Base-by-base conservation (phyloP, 2,888 invertebrate species). In the Brenthis ino region DNA sequence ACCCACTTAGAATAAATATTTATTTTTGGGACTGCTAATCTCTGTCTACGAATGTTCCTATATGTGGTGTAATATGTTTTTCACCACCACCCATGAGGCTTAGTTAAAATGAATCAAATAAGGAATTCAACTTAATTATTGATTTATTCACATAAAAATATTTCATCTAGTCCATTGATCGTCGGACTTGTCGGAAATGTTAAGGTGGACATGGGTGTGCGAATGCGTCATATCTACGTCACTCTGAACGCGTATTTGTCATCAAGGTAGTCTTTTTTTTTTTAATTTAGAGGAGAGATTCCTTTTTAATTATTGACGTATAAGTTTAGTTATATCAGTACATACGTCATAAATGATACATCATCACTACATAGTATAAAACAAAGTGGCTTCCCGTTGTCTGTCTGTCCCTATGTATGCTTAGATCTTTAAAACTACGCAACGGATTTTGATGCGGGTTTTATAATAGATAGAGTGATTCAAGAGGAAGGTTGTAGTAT, bases 151-250 rank as follows among this genome's bases (percentile, higher is more conserved):
- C 37, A 37, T 24, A 54, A 53, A 63, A 37, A 63, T 63, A 57
- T 71, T 68, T 63, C 65, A 61, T 65, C 53, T 28, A 37, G 16
- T 48, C 28, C 14, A 50, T 28, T 55, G 11, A 54, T 43, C n/a
- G 37, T 43, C 37, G 11, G 37, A 43, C 2, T 43, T 51, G 37
- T 47, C 47, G 24, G 24, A 58, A 24, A 3, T 14, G 43, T 53
- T 33, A 53, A 53, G 53, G 33, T 63, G 63, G 51, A 53, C 51
- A 53, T 63, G 63, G 53, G 60, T 50, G 60, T 63, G 53, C 16
- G 63, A 37, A 54, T 63, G 51, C 51, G 63, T 63, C 63, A 63
- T 63, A 63, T 53, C 63, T 53, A 63, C 63, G 63, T 63, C 63
- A 53, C 28, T 53, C 1, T 11, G 0, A 60, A 60, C 60, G 48